Conservation (phyloP, 2,888 invertebrate species). For the Standfussiana lucernea region DNA sequence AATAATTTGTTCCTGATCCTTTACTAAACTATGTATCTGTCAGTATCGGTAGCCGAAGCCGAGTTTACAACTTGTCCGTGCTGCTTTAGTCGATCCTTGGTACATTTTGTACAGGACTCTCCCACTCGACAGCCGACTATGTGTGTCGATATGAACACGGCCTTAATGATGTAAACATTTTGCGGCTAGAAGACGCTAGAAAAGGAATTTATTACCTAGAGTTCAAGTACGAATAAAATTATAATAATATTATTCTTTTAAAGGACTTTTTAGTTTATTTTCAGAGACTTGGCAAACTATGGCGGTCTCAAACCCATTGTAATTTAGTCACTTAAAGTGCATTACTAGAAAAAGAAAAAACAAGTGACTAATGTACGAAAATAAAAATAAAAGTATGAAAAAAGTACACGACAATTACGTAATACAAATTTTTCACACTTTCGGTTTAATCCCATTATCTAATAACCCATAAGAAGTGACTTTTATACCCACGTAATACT, state of each 20-base stretch:
- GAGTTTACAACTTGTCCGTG: neutral
- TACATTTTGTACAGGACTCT: neutral
- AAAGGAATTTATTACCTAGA: neutral
- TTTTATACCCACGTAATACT: constrained; percentile 22
- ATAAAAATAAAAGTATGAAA: neutral
- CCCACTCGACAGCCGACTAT: neutral
- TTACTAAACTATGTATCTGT: neutral
- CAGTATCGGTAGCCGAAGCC: neutral
- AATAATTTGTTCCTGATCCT: neutral
- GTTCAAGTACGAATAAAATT: neutral
- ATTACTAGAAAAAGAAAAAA: neutral
- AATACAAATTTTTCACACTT: constrained; percentile 30
- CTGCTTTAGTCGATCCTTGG: neutral
- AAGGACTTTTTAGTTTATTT: neutral
- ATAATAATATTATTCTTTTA: neutral
- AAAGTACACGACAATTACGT: constrained; percentile 22
- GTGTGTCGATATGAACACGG: neutral
- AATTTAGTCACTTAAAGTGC: neutral
- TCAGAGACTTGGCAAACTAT: neutral
- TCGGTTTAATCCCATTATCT: constrained; percentile 31
- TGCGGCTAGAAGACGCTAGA: neutral
- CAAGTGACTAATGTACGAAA: neutral
- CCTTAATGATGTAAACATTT: constrained; percentile 4
- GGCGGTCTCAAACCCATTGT: neutral
- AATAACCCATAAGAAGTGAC: constrained; percentile 11